Conservation (phyloP, 2,888 invertebrate species). For the Gastrophysa polygoni region DNA sequence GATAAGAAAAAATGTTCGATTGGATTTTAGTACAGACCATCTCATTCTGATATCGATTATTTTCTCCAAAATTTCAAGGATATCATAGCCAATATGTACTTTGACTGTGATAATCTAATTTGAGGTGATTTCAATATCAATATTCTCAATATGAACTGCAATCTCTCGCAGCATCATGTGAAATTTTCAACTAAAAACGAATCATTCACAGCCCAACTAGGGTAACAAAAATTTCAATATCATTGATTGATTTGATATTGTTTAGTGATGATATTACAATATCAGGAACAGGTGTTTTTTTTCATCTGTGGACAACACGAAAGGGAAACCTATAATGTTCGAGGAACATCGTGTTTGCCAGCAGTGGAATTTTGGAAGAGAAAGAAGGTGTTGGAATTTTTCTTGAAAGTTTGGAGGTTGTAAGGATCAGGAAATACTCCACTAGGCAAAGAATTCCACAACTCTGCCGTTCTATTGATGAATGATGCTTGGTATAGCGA, state of each 20-base stretch:
- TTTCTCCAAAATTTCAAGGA: slow-evolving; percentile 6
- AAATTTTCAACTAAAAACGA: neutral
- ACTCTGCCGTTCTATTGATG: too few relatives aligned
- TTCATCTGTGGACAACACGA: too few relatives aligned
- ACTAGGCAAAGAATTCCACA: too few relatives aligned
- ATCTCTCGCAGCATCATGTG: neutral
- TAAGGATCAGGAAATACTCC: too few relatives aligned
- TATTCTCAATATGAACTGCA: neutral
- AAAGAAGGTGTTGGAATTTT: too few relatives aligned
- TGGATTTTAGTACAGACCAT: too few relatives aligned
- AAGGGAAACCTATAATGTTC: too few relatives aligned
- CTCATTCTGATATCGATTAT: neutral
- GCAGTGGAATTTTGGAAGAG: too few relatives aligned
- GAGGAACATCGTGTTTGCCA: too few relatives aligned
- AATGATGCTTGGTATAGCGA: too few relatives aligned
- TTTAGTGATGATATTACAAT: neutral
- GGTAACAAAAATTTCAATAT: neutral
- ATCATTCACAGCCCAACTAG: slow-evolving; percentile 6
- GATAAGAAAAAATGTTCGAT: too few relatives aligned
- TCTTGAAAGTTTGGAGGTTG: too few relatives aligned
- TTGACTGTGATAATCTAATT: neutral
- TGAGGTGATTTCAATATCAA: neutral
- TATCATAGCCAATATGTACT: neutral
- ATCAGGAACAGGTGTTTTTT: neutral
- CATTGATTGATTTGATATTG: neutral